Conservation (phyloP, 2,797 vertebrate species). For the Trichosurus vulpecula region DNA sequence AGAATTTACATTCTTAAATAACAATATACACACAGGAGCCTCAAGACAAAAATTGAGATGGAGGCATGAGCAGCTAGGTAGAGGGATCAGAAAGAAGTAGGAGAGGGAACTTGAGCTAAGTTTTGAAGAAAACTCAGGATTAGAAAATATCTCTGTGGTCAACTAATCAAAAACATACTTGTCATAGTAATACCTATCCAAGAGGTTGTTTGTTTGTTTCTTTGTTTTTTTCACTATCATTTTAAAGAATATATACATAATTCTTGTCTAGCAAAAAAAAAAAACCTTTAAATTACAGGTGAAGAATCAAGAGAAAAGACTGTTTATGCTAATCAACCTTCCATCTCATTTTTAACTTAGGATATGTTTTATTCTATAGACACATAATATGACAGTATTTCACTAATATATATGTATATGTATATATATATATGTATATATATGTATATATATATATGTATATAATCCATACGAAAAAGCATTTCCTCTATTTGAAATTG, state of each 20-base stretch:
- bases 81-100: background rate
- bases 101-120: background rate
- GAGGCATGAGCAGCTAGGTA: background rate
- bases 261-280: background rate
- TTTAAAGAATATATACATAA: background rate
- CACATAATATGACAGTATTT: background rate
- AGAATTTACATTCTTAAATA: background rate
- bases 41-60: background rate
- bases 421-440: background rate
- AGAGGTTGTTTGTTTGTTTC: too few species aligned
- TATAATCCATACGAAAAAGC: background rate
- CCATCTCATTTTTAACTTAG: background rate
- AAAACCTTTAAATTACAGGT: background rate
- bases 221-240: background rate
- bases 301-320: background rate
- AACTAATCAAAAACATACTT: background rate
- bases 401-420: background rate
- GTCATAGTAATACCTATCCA: background rate
- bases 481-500: background rate
- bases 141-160: background rate
- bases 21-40: background rate
- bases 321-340: background rate
- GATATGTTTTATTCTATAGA: background rate
- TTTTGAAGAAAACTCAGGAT: background rate
- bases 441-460: background rate